These are phyloP conservation scores for Enteromius mattozi DNA, from an alignment of 2,797 vertebrate species.

Conservation along the genomic window DNA sequence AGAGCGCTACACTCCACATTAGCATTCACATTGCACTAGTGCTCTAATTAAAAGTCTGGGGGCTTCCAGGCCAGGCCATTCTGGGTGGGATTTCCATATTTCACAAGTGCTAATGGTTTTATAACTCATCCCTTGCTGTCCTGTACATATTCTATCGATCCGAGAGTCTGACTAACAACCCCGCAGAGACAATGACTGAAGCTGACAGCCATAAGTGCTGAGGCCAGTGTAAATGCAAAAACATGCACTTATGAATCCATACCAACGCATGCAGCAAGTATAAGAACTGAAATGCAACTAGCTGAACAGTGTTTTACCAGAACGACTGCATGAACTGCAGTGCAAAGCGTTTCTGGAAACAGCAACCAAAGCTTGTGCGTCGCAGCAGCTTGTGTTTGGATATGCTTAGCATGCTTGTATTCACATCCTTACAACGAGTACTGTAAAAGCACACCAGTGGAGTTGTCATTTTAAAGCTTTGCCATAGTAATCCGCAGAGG, in stretches of 20 bases:
- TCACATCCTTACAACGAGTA: not conserved
- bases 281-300: slow-evolving; percentile 1
- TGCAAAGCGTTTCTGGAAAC: not conserved
- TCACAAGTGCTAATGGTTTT: slow-evolving; percentile 55
- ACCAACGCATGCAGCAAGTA: not conserved
- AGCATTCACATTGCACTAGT: slow-evolving; percentile 38
- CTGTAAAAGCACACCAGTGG: slow-evolving; percentile 14
- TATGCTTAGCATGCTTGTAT: slow-evolving; percentile 2
- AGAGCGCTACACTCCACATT: not conserved
- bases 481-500: not conserved
- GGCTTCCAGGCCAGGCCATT: slow-evolving; percentile 22
- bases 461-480: slow-evolving; percentile 13
- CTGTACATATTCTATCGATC: slow-evolving; percentile 60
- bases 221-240: slow-evolving; percentile 37
- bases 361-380: slow-evolving; percentile 40
- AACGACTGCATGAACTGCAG: not conserved
- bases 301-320: slow-evolving; percentile 8
- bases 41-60: slow-evolving; percentile 58
- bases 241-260: not conserved
- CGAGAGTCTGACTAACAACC: slow-evolving; percentile 52
- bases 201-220: slow-evolving; percentile 28
- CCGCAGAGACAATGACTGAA: slow-evolving; percentile 44
- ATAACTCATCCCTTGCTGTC: slow-evolving; percentile 51
- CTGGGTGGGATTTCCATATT: slow-evolving; percentile 60
- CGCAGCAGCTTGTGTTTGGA: slow-evolving; percentile 35